A percentile compares a stretch with the other conserved stretches of the same genome.
Conservation (phyloP, 2,113 vertebrate genomes). For the Aepyceros melampus region DNA sequence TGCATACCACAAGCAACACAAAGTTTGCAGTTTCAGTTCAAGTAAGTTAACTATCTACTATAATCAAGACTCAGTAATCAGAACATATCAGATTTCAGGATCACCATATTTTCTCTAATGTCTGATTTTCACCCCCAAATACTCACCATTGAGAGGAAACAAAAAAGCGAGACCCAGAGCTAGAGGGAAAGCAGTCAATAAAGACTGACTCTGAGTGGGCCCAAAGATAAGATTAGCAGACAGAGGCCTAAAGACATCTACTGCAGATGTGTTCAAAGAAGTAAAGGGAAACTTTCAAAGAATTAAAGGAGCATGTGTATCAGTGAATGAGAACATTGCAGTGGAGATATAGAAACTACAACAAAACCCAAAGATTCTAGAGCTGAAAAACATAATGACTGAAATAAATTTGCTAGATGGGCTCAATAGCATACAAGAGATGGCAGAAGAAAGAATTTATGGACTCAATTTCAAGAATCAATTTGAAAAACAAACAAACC, state of each 20-base stretch:
- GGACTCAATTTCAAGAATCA: neutral
- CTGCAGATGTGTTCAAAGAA: neutral
- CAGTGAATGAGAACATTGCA: neutral
- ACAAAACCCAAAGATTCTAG: neutral
- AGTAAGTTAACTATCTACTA: neutral
- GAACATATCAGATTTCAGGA: neutral
- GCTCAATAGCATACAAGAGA: neutral
- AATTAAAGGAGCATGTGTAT: neutral
- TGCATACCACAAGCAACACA: neutral
- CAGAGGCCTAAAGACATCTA: neutral
- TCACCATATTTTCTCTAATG: neutral
- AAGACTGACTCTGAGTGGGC: neutral
- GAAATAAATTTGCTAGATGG: neutral
- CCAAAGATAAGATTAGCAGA: neutral
- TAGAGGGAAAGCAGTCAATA: neutral
- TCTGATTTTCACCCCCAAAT: neutral
- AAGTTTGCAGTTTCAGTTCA: neutral
- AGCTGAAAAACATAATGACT: neutral
- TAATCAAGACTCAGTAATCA: neutral
- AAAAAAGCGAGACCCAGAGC: neutral
- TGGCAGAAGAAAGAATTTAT: neutral
- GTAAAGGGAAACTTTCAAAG: neutral
- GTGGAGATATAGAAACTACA: neutral
- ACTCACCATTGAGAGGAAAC: neutral
- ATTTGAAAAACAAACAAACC: neutral